Evolutionary conservation across 2,797 vertebrate genomes (phyloP).

Genomic region (Scolopax rusticola): DNA sequence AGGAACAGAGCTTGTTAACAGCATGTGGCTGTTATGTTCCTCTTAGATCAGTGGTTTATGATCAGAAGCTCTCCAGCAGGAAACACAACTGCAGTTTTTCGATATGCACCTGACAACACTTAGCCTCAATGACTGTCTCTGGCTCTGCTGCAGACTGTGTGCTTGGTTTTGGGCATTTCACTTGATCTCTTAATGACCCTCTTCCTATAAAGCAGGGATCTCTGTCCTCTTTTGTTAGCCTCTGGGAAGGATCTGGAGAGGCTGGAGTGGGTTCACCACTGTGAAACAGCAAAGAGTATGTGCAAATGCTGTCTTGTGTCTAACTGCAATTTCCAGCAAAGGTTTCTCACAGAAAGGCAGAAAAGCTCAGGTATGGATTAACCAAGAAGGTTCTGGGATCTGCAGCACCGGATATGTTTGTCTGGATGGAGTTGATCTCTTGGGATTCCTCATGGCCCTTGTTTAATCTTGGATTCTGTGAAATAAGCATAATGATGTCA

Average conservation of each 20-base stretch:
- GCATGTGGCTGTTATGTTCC: background rate
- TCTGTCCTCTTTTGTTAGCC: background rate
- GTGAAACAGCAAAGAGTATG: background rate
- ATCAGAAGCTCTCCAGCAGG: background rate
- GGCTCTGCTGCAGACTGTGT: background rate
- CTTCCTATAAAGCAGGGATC: background rate
- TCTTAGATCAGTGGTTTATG: background rate
- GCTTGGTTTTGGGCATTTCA: background rate
- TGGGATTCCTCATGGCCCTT: background rate
- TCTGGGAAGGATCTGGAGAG: background rate
- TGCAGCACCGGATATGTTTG: background rate
- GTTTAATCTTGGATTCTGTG: background rate
- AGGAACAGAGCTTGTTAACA: slow-evolving; percentile 10
- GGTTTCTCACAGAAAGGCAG: background rate
- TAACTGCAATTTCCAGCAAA: background rate
- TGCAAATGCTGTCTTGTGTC: background rate
- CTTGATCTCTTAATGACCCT: background rate
- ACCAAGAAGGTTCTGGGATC: background rate
- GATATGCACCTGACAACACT: background rate
- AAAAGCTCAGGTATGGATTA: background rate
- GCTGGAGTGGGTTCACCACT: background rate
- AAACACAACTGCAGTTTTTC: background rate
- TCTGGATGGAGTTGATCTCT: background rate
- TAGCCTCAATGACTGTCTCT: background rate
- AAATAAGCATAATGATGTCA: background rate